phyloP scores from a whole-genome alignment of 2,797 vertebrate species.

The Periophthalmus magnuspinnatus region DNA sequence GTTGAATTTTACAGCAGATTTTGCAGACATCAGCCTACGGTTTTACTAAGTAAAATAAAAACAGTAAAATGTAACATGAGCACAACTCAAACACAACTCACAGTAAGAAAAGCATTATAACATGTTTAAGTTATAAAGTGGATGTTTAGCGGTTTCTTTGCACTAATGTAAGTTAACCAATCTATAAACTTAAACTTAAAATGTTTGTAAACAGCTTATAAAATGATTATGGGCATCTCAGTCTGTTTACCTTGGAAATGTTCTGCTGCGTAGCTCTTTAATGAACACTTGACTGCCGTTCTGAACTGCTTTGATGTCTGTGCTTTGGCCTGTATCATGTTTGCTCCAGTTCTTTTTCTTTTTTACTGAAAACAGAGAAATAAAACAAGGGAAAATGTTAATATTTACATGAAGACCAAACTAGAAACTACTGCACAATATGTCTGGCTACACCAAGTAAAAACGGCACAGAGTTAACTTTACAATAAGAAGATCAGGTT shows the following conservation, averaged over 20 bases:
- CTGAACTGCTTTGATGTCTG: slow-evolving; percentile 92
- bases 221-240: background rate
- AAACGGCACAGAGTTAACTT: background rate
- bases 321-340: slow-evolving; percentile 88
- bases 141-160: too few species aligned
- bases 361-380: slow-evolving; percentile 81
- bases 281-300: slow-evolving; percentile 98
- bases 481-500: background rate
- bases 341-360: slow-evolving; percentile 98
- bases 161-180: too few species aligned
- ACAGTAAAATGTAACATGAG: too few species aligned
- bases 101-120: background rate
- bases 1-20: too few species aligned
- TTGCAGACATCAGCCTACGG: too few species aligned
- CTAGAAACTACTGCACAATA: background rate
- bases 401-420: background rate
- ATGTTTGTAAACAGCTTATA: background rate
- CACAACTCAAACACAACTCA: too few species aligned
- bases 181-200: background rate
- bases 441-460: background rate
- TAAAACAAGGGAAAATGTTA: background rate
- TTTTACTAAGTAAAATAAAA: too few species aligned
- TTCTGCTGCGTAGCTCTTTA: slow-evolving; percentile 93
- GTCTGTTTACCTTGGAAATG: slow-evolving; percentile 88
- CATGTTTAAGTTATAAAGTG: background rate